Conservation (phyloP, 1,140 invertebrate genomes). For the Lepidostoma basale region DNA sequence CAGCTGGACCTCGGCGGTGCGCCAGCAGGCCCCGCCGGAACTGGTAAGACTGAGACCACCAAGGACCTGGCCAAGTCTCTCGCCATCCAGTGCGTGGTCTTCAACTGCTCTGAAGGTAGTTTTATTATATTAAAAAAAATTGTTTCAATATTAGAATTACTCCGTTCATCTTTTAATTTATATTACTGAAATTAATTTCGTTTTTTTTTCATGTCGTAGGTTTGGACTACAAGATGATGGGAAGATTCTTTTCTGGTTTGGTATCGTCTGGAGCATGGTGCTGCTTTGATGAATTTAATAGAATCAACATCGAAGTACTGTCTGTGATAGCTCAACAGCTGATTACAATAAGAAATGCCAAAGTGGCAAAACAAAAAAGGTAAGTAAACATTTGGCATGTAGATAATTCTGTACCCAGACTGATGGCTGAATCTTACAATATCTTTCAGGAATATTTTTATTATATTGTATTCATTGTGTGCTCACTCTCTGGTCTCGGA, state of each 20-base stretch:
- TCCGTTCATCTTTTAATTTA: background rate
- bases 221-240: constrained; percentile 87
- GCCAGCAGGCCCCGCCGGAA: constrained; percentile 85
- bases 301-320: constrained; percentile 83
- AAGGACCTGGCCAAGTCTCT: constrained; percentile 97
- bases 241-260: constrained; percentile 87
- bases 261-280: constrained; percentile 96
- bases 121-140: constrained; percentile 36
- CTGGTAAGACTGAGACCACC: constrained; percentile 95
- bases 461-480: too few species aligned
- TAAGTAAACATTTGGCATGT: constrained; percentile 47
- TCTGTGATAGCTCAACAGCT: constrained; percentile 91
- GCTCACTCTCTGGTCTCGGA: too few species aligned
- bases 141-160: constrained; percentile 64
- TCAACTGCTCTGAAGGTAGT: constrained; percentile 91
- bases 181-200: too few species aligned
- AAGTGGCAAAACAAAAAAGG: constrained; percentile 68
- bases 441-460: too few species aligned
- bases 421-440: too few species aligned
- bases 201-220: constrained; percentile 49
- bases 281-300: constrained; percentile 95
- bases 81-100: constrained; percentile 95
- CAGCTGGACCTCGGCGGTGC: constrained; percentile 73
- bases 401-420: background rate
- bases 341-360: constrained; percentile 79